Evolutionary conservation across 2,113 vertebrate species (phyloP).

Genomic region (Corydoras sp.): DNA sequence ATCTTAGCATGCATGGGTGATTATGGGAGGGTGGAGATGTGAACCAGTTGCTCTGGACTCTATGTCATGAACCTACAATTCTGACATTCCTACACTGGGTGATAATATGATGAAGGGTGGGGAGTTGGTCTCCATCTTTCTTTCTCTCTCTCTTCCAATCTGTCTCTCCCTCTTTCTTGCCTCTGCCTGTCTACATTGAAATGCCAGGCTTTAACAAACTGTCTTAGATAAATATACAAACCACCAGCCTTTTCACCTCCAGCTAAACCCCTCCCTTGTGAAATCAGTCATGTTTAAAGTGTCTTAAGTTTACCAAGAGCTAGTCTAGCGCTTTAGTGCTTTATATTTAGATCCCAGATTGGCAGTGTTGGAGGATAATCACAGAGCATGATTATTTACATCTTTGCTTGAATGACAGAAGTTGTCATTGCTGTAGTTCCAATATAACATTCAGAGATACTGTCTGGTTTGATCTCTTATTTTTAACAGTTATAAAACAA

Average conservation of each 20-base stretch:
- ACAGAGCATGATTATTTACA: conserved; percentile 12
- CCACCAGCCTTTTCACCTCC: conserved; percentile 50
- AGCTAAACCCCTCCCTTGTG: conserved; percentile 27
- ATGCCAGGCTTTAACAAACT: conserved; percentile 60
- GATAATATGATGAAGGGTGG: conserved; percentile 57
- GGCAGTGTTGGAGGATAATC: conserved; percentile 15
- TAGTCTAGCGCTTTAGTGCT: not conserved
- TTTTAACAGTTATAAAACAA: not conserved
- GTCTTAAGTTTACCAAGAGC: conserved; percentile 15
- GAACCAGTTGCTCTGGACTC: conserved; percentile 29
- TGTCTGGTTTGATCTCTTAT: not conserved
- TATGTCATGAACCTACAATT: conserved; percentile 50
- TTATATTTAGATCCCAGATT: conserved; percentile 24
- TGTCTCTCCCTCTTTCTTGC: conserved; percentile 46
- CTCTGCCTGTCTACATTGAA: conserved; percentile 63
- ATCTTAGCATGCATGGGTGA: too few relatives aligned
- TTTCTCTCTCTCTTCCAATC: conserved; percentile 35
- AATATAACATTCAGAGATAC: not conserved
- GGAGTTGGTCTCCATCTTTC: conserved; percentile 28
- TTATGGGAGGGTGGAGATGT: not conserved
- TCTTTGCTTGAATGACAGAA: conserved; percentile 5
- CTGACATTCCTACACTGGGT: conserved; percentile 66
- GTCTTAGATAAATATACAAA: conserved; percentile 61
- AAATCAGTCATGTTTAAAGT: not conserved
- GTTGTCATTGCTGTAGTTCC: not conserved